Conservation (phyloP, 2,888 invertebrate species). For the Agrotis segetum region DNA sequence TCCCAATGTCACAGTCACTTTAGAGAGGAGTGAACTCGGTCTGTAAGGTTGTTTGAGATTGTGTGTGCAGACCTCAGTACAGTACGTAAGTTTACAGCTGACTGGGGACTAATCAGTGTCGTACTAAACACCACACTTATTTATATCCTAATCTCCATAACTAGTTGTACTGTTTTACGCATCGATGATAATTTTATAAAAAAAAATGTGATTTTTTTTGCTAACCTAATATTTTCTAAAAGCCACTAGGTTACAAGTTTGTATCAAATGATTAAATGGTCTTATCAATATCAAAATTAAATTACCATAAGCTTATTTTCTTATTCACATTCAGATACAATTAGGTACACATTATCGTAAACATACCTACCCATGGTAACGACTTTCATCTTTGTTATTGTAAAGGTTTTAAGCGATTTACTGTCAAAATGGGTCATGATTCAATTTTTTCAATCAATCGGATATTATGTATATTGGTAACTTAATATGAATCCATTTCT, state of each 20-base stretch:
- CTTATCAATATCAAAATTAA: too few relatives aligned
- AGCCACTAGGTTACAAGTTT: background rate
- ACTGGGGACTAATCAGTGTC: slow-evolving; percentile 14
- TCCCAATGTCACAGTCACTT: background rate
- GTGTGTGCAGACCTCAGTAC: slow-evolving; percentile 5
- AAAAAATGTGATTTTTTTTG: background rate
- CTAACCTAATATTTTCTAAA: background rate
- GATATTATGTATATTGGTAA: background rate
- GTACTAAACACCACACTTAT: slow-evolving; percentile 4
- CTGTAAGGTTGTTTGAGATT: background rate
- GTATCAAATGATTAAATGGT: background rate
- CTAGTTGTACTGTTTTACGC: background rate
- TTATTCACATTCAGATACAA: too few relatives aligned
- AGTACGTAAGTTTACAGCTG: slow-evolving; percentile 16
- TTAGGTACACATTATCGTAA: too few relatives aligned
- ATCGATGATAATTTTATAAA: background rate
- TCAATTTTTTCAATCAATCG: too few relatives aligned
- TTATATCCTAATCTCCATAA: slow-evolving; percentile 1
- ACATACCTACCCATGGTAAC: too few relatives aligned
- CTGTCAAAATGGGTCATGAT: too few relatives aligned
- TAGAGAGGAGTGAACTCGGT: slow-evolving; percentile 5
- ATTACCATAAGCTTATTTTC: too few relatives aligned
- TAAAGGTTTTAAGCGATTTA: too few relatives aligned
- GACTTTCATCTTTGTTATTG: too few relatives aligned
- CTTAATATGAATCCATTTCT: background rate